phyloP scores from a whole-genome alignment of 53 echinoderm and acorn worm species.

The Stichopus horrens region DNA sequence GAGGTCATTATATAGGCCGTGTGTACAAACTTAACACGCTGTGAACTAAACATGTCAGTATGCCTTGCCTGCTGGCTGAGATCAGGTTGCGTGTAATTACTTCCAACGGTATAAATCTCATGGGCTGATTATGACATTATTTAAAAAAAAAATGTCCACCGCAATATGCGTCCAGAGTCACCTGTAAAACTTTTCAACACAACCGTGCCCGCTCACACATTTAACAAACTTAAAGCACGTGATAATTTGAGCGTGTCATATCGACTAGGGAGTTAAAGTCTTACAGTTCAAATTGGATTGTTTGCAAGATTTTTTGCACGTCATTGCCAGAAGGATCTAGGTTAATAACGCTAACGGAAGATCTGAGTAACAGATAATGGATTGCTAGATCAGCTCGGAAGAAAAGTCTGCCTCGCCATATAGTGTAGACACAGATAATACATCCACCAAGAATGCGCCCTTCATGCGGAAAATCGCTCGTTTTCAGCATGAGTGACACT shows the following conservation, averaged over 20 bases:
- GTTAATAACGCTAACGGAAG: conserved; percentile 35
- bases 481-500: not conserved
- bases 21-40: not conserved
- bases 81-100: conserved; percentile 17
- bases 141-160: conserved; percentile 13
- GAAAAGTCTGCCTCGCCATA: not conserved
- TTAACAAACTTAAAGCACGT: not conserved
- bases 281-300: conserved; percentile 13
- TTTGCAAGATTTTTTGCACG: not conserved
- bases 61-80: not conserved
- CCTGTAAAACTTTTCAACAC: conserved; percentile 4
- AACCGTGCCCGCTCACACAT: conserved; percentile 22
- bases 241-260: conserved; percentile 20
- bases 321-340: conserved; percentile 16
- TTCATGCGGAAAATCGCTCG: not conserved
- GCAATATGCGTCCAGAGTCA: not conserved
- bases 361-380: conserved; percentile 7
- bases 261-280: conserved; percentile 27
- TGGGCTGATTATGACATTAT: conserved; percentile 40
- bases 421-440: not conserved
- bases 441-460: not conserved
- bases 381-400: conserved; percentile 8
- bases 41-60: not conserved
- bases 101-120: conserved; percentile 34
- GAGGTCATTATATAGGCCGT: conserved; percentile 16